Percentiles rank a stretch among this genome's conserved stretches.
Conservation (phyloP, 2,113 vertebrate genomes). For the Pelmatolapia mariae region DNA sequence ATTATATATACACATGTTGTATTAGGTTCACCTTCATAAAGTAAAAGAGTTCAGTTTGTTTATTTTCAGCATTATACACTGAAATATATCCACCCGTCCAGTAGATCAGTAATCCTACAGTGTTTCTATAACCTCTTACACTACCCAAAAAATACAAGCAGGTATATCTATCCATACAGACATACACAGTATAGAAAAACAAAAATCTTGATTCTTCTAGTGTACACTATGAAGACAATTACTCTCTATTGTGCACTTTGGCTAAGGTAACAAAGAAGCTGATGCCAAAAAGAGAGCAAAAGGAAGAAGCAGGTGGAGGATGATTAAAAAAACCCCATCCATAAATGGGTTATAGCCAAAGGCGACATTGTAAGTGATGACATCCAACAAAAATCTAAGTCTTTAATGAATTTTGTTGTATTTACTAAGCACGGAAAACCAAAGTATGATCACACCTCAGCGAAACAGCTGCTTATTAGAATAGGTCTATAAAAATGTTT, state of each 20-base stretch:
- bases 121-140: neutral
- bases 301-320: neutral
- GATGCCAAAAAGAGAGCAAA: neutral
- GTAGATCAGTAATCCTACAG: neutral
- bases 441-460: neutral
- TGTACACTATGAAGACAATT: neutral
- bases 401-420: neutral
- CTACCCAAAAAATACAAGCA: neutral
- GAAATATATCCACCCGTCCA: neutral
- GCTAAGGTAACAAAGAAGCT: neutral
- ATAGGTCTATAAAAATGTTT: neutral
- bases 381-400: neutral
- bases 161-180: neutral
- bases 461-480: neutral
- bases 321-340: fast-evolving
- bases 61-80: neutral
- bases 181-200: neutral
- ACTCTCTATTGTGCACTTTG: neutral
- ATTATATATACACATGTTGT: neutral
- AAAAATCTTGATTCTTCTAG: neutral
- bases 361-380: neutral
- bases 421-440: neutral
- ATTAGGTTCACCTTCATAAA: neutral
- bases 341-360: neutral
- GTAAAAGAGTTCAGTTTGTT: neutral